Percentiles rank a stretch among this genome's conserved stretches.
These are phyloP conservation scores for Chrysogorgia sp. DNA, from an alignment of 92 coral and sea anemone genomes.

Conservation along the genomic window DNA sequence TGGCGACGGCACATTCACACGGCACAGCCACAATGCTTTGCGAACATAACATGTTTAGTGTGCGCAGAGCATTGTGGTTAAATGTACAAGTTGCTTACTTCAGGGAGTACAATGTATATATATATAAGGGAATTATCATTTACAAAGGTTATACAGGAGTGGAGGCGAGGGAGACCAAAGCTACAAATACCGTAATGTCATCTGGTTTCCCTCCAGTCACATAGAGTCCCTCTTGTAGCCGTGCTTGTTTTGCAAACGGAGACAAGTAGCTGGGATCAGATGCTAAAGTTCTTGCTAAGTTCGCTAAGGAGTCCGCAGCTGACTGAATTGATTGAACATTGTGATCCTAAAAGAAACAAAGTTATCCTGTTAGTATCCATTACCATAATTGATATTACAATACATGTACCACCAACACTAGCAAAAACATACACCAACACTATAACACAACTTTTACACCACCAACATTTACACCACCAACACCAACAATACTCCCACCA, in stretches of 20 bases:
- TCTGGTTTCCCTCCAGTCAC: conserved; percentile 97
- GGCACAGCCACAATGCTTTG: too few species aligned
- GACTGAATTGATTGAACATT: conserved; percentile 74
- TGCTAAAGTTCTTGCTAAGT: conserved; percentile 75
- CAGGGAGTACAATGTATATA: neutral
- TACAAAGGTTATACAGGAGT: conserved; percentile 9
- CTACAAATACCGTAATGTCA: conserved; percentile 91
- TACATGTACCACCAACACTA: too few species aligned
- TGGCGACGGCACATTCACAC: too few species aligned
- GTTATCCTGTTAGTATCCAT: too few species aligned
- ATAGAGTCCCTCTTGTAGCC: conserved; percentile 73
- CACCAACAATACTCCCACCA: too few species aligned
- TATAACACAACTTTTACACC: too few species aligned
- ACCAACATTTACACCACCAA: too few species aligned
- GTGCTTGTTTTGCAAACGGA: conserved; percentile 96
- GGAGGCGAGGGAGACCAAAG: conserved; percentile 69
- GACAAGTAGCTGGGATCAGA: conserved; percentile 82
- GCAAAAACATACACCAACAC: too few species aligned
- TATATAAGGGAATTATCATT: neutral
- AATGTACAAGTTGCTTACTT: too few species aligned
- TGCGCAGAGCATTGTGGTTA: too few species aligned
- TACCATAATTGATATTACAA: too few species aligned
- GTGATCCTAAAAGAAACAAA: conserved; percentile 64
- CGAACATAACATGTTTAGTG: too few species aligned
- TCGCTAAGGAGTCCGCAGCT: conserved; percentile 80